Conservation (phyloP, 2,888 invertebrate species). For the Melanargia galathea region DNA sequence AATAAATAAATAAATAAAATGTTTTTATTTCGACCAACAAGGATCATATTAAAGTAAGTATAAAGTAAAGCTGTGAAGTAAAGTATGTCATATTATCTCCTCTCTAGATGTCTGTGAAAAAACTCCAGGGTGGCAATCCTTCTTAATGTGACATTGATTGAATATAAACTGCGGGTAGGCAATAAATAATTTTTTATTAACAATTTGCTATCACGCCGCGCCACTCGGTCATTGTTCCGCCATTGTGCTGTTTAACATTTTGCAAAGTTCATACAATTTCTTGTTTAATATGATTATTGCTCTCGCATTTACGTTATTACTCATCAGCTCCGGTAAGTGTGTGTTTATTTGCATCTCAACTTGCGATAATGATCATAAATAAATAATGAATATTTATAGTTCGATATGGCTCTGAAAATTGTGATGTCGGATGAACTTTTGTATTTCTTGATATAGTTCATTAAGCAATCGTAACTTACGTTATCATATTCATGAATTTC, state of each 20-base stretch:
- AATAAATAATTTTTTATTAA: not conserved
- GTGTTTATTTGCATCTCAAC: constrained; percentile 9
- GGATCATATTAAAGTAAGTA: too few relatives aligned
- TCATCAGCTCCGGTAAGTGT: constrained; percentile 49
- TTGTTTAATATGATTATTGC: constrained; percentile 42
- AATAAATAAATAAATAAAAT: too few relatives aligned
- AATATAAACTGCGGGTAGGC: constrained; percentile 13
- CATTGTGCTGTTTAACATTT: constrained; percentile 16
- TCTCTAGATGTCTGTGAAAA: too few relatives aligned
- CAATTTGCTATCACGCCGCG: constrained; percentile 4
- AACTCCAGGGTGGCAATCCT: too few relatives aligned
- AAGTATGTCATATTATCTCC: too few relatives aligned
- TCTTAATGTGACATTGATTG: too few relatives aligned
- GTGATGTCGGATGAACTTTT: not conserved
- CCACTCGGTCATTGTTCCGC: not conserved
- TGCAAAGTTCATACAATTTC: constrained; percentile 8
- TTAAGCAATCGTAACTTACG: not conserved
- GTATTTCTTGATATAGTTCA: not conserved
- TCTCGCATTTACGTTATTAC: constrained; percentile 44
- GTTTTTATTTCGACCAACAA: too few relatives aligned
- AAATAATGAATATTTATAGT: not conserved
- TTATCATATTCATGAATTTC: constrained; percentile 1
- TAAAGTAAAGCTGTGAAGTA: too few relatives aligned
- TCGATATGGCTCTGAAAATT: not conserved
- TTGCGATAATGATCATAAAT: constrained; percentile 12